Base-by-base conservation (phyloP, 2,113 vertebrate genomes). In the Thryonomys swinderianus region DNA sequence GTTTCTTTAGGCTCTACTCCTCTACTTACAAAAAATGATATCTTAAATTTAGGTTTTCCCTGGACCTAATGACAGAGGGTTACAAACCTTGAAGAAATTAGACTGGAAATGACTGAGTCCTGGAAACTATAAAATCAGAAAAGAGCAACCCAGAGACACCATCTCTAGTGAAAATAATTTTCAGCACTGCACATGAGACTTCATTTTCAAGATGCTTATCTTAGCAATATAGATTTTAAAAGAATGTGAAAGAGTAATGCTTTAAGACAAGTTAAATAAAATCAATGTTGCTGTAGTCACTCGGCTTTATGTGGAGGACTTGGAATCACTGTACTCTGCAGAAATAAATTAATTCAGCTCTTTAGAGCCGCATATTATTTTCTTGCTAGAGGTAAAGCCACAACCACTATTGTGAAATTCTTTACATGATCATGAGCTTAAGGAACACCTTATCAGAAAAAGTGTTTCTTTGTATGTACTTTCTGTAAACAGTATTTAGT, bases 211-310 rank as follows among this genome's bases (percentile, higher is more conserved):
- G 82, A 89, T 0, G 86, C 89, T 87, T 95, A 51, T 84, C 92
- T 89, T 96, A 91, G 96, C 69, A 93, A 90, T 93, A 96, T 81
- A 91, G 93, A 97, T 82, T 93, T 87, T 64, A 95, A 94, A 97
- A 93, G 90, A 86, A 96, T 59, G 23, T 69, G 76, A 94, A 93
- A 62, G 88, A 83, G 51, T 71, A 83, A 90, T 80, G 76, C 80
- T 96, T 82, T 73, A 88, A 95, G 85, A 85, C 85, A 85, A 93
- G 64, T 93, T 91, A 94, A 57, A 57, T 18, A 97, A 91, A 96
- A 90, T 90, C 90, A 92, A 67, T 92, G 82, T 55, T 92, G 40
- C 64, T 34, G 18, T 61, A 94, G 95, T 14, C 64, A 18, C 34
- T 96, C 79, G 73, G 67, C 48, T 71, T 62, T 93, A 5, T 5